phyloP scores from a whole-genome alignment of 2,113 vertebrate genomes.

The Apodemus sylvaticus region DNA sequence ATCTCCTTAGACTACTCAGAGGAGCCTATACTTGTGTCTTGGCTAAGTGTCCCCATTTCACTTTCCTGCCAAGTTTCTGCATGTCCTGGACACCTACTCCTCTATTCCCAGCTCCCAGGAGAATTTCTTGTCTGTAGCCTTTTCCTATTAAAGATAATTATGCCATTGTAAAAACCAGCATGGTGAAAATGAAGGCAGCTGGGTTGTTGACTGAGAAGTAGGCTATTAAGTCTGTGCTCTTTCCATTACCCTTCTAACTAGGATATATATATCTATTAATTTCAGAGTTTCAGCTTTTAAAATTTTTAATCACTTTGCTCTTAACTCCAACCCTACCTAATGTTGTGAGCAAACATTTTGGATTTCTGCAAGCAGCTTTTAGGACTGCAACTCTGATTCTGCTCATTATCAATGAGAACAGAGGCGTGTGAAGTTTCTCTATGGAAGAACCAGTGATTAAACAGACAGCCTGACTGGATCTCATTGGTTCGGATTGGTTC shows the following conservation, averaged over 20 bases:
- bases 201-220: constrained; percentile 61
- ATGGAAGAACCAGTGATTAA: not conserved
- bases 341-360: constrained; percentile 47
- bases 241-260: constrained; percentile 59
- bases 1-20: not conserved
- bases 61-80: not conserved
- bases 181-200: constrained; percentile 50
- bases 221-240: constrained; percentile 58
- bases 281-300: constrained; percentile 59
- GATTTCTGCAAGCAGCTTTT: constrained; percentile 32
- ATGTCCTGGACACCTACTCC: not conserved
- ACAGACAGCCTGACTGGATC: not conserved
- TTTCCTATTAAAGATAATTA: constrained; percentile 71
- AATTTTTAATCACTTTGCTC: constrained; percentile 5
- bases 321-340: constrained; percentile 41
- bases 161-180: constrained; percentile 51
- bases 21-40: not conserved
- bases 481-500: not conserved
- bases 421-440: not conserved
- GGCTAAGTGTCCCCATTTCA: not conserved
- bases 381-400: not conserved
- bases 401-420: not conserved
- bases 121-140: not conserved
- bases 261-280: constrained; percentile 37
- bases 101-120: constrained; percentile 1